phyloP scores from a whole-genome alignment of 2,797 vertebrate genomes.

The Diplodus sargus region DNA sequence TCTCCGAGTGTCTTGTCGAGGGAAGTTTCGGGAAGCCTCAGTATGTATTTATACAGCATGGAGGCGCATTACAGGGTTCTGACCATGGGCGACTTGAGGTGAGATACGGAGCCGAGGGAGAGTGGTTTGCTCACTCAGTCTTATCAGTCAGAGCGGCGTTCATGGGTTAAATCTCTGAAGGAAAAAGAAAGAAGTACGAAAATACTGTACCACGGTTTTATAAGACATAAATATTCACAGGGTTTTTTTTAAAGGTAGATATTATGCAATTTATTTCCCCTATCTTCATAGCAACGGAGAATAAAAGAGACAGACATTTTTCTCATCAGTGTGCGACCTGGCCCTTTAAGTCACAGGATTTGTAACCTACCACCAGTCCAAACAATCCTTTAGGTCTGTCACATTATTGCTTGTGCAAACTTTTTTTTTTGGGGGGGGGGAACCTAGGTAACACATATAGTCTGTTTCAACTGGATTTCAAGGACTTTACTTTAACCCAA shows the following conservation, averaged over 20 bases:
- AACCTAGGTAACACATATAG: neutral
- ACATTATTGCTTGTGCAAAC: constrained; percentile 13
- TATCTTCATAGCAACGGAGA: constrained; percentile 20
- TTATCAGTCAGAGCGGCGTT: constrained; percentile 48
- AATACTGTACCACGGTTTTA: constrained; percentile 5
- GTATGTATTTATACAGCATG: constrained; percentile 76
- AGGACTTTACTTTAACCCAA: neutral
- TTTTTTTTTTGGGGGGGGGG: neutral
- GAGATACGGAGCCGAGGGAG: constrained; percentile 54
- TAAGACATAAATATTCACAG: constrained; percentile 14
- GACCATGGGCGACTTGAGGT: constrained; percentile 60
- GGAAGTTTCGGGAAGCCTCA: constrained; percentile 62
- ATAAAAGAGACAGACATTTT: neutral
- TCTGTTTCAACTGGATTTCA: neutral
- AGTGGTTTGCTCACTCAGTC: constrained; percentile 42
- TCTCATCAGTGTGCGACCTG: neutral
- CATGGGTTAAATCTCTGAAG: constrained; percentile 55
- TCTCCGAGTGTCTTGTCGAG: constrained; percentile 51
- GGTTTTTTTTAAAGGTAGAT: constrained; percentile 12
- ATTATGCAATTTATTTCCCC: constrained; percentile 17
- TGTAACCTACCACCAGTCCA: constrained; percentile 9
- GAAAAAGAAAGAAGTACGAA: constrained; percentile 30
- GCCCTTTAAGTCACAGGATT: constrained; percentile 5
- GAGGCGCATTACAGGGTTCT: constrained; percentile 64
- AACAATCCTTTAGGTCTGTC: constrained; percentile 17